These are phyloP conservation scores for Hydropsyche tenuis DNA, from an alignment of 1,140 invertebrate genomes.

Conservation along the genomic window DNA sequence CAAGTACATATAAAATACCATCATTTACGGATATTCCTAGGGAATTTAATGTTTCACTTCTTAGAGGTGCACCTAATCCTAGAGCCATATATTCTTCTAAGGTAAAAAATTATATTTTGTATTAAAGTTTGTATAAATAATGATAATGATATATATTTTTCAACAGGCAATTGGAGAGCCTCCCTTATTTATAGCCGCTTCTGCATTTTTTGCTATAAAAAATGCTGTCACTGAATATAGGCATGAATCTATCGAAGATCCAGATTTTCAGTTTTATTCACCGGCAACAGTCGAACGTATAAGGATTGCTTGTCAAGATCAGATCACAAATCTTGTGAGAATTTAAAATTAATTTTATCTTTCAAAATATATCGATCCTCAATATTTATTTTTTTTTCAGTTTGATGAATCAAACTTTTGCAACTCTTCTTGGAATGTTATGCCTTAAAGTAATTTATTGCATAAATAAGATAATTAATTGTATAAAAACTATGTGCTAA, in stretches of 20 bases:
- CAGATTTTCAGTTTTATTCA: constrained; percentile 78
- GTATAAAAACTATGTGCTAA: too few species aligned
- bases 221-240: constrained; percentile 85
- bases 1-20: constrained; percentile 94
- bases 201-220: constrained; percentile 89
- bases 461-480: not conserved
- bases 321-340: constrained; percentile 77
- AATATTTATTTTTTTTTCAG: not conserved
- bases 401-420: too few species aligned
- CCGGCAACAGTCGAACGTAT: constrained; percentile 90
- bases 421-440: too few species aligned
- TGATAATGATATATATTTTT: not conserved
- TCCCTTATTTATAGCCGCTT: constrained; percentile 86
- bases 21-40: constrained; percentile 87
- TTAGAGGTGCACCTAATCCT: constrained; percentile 87
- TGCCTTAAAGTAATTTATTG: too few species aligned
- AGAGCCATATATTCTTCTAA: constrained; percentile 94
- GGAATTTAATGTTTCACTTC: constrained; percentile 92
- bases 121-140: not conserved
- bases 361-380: not conserved
- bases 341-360: not conserved
- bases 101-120: constrained; percentile 62
- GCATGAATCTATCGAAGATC: constrained; percentile 67
- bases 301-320: constrained; percentile 87
- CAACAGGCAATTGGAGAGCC: constrained; percentile 92